Evolutionary conservation across 1,140 invertebrate genomes (phyloP).

Genomic region (Drosophila sucinea): DNA sequence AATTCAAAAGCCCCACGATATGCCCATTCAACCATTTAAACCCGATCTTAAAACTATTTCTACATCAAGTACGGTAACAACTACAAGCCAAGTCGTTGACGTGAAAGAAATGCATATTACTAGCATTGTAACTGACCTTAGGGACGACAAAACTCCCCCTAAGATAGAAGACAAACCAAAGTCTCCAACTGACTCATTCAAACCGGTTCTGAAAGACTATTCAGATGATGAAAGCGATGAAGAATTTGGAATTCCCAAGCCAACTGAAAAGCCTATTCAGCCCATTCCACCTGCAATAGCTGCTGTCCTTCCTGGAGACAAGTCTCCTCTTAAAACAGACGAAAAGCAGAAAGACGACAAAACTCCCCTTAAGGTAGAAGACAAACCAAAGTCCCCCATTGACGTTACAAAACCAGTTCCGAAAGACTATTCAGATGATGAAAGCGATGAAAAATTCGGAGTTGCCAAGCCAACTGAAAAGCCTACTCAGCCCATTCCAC

Average conservation of each 20-base stretch:
- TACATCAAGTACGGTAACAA: too few relatives aligned
- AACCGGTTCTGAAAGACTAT: not conserved
- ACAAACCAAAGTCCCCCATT: not conserved
- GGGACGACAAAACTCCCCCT: too few relatives aligned
- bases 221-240: too few relatives aligned
- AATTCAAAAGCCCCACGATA: conserved; percentile 7
- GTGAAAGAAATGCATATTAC: too few relatives aligned
- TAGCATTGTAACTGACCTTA: too few relatives aligned
- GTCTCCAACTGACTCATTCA: conserved; percentile 5
- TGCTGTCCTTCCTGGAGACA: not conserved
- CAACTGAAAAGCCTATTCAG: conserved; percentile 9
- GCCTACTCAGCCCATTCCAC: too few relatives aligned
- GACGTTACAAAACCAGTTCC: too few relatives aligned
- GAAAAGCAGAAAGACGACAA: not conserved
- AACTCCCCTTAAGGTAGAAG: not conserved
- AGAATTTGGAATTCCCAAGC: not conserved
- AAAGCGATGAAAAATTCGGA: too few relatives aligned
- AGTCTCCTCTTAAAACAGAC: conserved; percentile 6
- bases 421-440: too few relatives aligned
- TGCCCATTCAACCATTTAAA: not conserved
- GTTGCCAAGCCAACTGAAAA: too few relatives aligned
- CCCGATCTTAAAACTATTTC: too few relatives aligned
- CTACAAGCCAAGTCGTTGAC: too few relatives aligned
- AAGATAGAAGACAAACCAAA: not conserved
- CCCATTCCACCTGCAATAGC: not conserved